A percentile compares a stretch with the other conserved stretches of the same genome.
phyloP scores from a whole-genome alignment of 2,797 vertebrate species.

The Spinus pinus region DNA sequence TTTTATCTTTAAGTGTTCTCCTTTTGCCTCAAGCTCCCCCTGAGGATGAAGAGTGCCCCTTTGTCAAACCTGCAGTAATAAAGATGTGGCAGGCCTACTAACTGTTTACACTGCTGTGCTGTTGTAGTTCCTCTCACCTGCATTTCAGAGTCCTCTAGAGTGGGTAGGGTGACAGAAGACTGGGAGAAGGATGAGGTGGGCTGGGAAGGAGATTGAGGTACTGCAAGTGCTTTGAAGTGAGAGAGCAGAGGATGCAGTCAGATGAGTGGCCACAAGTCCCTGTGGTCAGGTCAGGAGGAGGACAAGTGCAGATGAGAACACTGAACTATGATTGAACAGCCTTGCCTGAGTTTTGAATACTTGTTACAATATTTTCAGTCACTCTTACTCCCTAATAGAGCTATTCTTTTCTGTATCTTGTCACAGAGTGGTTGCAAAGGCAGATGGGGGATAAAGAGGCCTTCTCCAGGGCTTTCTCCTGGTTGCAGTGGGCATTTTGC shows the following conservation, averaged over 20 bases:
- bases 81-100: slow-evolving; percentile 63
- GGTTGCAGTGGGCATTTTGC: background rate
- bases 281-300: background rate
- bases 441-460: background rate
- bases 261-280: background rate
- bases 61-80: slow-evolving; percentile 68
- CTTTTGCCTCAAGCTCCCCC: slow-evolving; percentile 14
- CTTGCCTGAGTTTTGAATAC: background rate
- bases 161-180: background rate
- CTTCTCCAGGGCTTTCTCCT: background rate
- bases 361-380: background rate
- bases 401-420: background rate
- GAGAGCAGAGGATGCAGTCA: background rate
- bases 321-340: background rate
- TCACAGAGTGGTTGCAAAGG: background rate
- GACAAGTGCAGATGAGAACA: slow-evolving; percentile 27
- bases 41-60: slow-evolving; percentile 11
- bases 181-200: background rate
- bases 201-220: background rate
- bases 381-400: background rate
- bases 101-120: slow-evolving; percentile 3
- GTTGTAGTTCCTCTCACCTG: slow-evolving; percentile 33
- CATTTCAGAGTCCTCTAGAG: background rate
- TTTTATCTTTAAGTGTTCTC: slow-evolving; percentile 7
- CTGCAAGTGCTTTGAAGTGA: background rate